Percentiles rank a stretch among this genome's conserved stretches.
Evolutionary conservation across 2,797 vertebrate genomes (phyloP).

Genomic region (Tangara arthus): DNA sequence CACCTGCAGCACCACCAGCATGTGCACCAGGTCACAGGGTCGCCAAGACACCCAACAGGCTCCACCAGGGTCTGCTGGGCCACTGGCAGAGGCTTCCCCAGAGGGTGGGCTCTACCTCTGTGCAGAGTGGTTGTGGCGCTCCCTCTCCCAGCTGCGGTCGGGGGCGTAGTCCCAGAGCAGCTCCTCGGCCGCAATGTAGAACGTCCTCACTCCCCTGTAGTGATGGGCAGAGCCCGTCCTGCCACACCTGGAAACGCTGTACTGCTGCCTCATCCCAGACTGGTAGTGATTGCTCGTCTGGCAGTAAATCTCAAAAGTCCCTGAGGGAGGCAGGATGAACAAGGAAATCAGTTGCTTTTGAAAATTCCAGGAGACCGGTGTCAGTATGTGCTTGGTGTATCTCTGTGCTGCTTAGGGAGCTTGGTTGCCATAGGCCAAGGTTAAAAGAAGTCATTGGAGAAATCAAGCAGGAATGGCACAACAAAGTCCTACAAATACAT

Average conservation of each 20-base stretch:
- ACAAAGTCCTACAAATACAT: not conserved
- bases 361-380: not conserved
- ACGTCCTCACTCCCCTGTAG: constrained; percentile 50
- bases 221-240: not conserved
- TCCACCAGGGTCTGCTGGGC: not conserved
- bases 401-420: not conserved
- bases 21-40: too few relatives aligned
- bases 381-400: not conserved
- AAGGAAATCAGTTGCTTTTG: not conserved
- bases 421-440: not conserved
- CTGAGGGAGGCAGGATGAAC: constrained; percentile 42
- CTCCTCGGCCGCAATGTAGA: constrained; percentile 74
- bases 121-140: constrained; percentile 64
- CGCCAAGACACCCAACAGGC: not conserved
- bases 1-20: not conserved
- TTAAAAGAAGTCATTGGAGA: not conserved
- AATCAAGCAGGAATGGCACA: not conserved
- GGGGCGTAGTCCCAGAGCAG: constrained; percentile 74
- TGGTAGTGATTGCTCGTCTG: constrained; percentile 72
- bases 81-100: not conserved
- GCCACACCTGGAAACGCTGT: constrained; percentile 68
- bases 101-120: constrained; percentile 63
- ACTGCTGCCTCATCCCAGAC: constrained; percentile 74
- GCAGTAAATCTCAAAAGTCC: constrained; percentile 76
- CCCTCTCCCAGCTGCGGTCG: constrained; percentile 74